A percentile compares a stretch with the other conserved stretches of the same genome.
Conservation (phyloP, 2,888 invertebrate genomes). For the Athripsodes cinereus region DNA sequence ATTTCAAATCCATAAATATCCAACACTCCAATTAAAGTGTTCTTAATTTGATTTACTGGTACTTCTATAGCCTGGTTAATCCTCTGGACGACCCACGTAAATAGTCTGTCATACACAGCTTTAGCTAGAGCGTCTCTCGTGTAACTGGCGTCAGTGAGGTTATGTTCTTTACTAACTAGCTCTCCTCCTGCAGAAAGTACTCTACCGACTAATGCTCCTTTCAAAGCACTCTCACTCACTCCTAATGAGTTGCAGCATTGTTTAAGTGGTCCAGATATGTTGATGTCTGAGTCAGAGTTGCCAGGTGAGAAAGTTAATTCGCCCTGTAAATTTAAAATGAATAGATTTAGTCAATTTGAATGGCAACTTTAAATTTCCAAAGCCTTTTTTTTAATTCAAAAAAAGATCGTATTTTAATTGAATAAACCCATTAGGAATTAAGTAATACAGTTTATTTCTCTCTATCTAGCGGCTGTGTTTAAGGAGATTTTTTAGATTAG, state of each 20-base stretch:
- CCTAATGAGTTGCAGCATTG: constrained; percentile 49
- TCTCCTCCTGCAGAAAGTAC: constrained; percentile 92
- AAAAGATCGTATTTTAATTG: too few species aligned
- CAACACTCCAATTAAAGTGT: constrained; percentile 86
- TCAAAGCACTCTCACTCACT: constrained; percentile 61
- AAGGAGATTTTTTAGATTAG: too few species aligned
- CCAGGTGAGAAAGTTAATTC: constrained; percentile 54
- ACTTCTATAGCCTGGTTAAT: constrained; percentile 90
- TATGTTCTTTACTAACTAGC: constrained; percentile 86
- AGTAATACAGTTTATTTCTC: too few species aligned
- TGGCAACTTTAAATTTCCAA: too few species aligned
- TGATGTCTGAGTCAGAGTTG: constrained; percentile 58
- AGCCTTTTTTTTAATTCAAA: too few species aligned
- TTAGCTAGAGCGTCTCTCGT: constrained; percentile 92
- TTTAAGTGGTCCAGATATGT: constrained; percentile 44
- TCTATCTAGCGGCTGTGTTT: too few species aligned
- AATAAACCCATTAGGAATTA: too few species aligned
- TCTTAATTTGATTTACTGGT: constrained; percentile 57
- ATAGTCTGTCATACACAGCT: constrained; percentile 91
- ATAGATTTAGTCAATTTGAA: background rate
- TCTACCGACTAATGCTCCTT: constrained; percentile 73
- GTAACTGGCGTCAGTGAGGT: constrained; percentile 75
- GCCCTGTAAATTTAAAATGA: constrained; percentile 37
- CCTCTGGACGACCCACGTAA: constrained; percentile 88
- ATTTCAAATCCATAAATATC: constrained; percentile 99